Base-by-base conservation (phyloP, 2,797 vertebrate genomes). In the Sebastolobus altivelis region DNA sequence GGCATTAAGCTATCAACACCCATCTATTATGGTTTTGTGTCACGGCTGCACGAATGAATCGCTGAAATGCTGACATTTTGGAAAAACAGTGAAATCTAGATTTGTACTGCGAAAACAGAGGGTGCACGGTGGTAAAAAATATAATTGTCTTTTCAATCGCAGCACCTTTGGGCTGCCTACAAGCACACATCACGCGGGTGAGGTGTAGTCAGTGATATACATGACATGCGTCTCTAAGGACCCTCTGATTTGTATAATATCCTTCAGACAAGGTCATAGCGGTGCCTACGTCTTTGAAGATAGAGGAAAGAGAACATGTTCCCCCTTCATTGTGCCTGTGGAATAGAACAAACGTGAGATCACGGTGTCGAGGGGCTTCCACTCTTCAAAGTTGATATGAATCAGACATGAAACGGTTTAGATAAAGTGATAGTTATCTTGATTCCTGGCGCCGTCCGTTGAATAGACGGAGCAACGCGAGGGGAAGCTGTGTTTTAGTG, bases 231-330 rank as follows among this genome's bases (percentile, higher is more conserved):
- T 97, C 97, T 97, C 97, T 93, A 92, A 96, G 96, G 97, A 96
- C 95, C 87, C 94, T 95, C 95, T 95, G 96, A 97, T 97, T 98
- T 98, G 97, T 98, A 96, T 92, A 93, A 97, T 97, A 97, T 96
- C 97, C 97, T 97, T 98, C 97, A 96, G 95, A 97, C 97, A 98
- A 99, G 98, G 98, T 99, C 97, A 97, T 92, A 96, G 92, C 96
- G 91, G 94, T 93, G 95, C 93, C 94, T 96, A 93, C 79, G 83
- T 94, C 94, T 95, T 94, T 95, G 93, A 94, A 94, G 94, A 94
- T 81, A 77, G 89, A 92, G 91, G 85, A 84, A 89, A 86, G 88
- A 90, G 93, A 92, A 88, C 90, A 92, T 93, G 92, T 87, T 88
- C 91, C 85, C 90, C 85, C 89, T 87, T 84, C n/a, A 6, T 80